Base-by-base conservation (phyloP, 1,140 invertebrate species). In the Eupristina koningsbergeri region DNA sequence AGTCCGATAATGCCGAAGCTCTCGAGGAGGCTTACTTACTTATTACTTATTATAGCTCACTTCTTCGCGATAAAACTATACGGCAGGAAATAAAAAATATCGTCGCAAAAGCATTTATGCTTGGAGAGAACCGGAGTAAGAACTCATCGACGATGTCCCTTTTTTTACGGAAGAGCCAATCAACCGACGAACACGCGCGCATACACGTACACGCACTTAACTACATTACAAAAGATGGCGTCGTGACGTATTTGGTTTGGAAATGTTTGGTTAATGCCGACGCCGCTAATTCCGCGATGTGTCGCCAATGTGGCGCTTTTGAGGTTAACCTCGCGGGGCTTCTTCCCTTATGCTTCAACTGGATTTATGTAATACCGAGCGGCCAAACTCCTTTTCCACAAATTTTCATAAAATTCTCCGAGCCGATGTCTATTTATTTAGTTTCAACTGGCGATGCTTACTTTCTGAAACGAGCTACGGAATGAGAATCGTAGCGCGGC, bases 211-310 rank as follows among this genome's bases (percentile, higher is more conserved):
- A 71, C 67, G 67, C 39, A 41, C 67, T 71, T 26, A 36, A 71
- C 67, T 71, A 71, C 36, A 71, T 71, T 71, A 71, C 67, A 71
- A 71, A 71, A 71, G 67, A 71, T 71, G 67, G 67, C 67, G 67
- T 71, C 67, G 39, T 71, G 67, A 71, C 67, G 67, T 71, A 69
- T 58, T 71, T 41, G 67, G 36, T 36, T 71, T 41, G 39, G 67
- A 71, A 41, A 71, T 41, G 41, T 71, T 71, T 41, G 67, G 67
- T 71, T 71, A 22, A 71, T 36, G 67, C 67, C 67, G 67, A 71
- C 67, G 67, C 36, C 36, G 39, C 67, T 36, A n/a, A 71, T 71
- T 19, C 36, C 67, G 19, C 2, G 67, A 41, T 71, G 36, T 22
- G 39, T 71, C 67, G 67, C 39, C 67, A 71, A 71, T 41, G 67